Evolutionary conservation across 2,797 vertebrate species (phyloP), one percentile per base, ranked within the genome.

Genomic region (Ptychobarbus kaznakovi): DNA sequence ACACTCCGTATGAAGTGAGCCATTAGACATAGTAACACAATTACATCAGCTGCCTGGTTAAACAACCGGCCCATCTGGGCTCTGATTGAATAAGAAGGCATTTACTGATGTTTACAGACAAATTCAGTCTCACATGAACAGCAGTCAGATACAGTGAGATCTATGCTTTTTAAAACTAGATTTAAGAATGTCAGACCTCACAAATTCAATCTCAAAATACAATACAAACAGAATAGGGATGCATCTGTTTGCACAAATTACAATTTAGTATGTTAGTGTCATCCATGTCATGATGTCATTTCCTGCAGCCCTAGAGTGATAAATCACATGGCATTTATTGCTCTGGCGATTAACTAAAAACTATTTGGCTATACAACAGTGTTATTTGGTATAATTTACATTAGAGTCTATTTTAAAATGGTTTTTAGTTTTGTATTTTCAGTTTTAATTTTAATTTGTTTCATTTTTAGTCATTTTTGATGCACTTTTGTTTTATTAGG

Each of bases 11-110:
- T 63, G 56, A 73, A 74, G 32, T 42, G 32, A 90, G 84, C 78
- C 73, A 87, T 87, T 77, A 88, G 46, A 85, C 61, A 85, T 53
- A 63, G 18, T 85, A 85, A 91, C 86, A 58, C 70, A 88, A 89
- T 90, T 85, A 90, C 28, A 85, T 25, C 66, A 76, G 86, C 56
- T 68, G 79, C 44, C 69, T 65, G 68, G 58, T 87, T 63, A 82
- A 88, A 77, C 69, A 86, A 58, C 42, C 25, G 16, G 78, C 87
- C 79, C 84, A 87, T 91, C 88, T 85, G 88, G 81, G 75, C 49
- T 81, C 72, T 89, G 86, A 86, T 87, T 93, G 72, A 89, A 90
- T 69, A 44, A 83, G 56, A 53, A 75, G 40, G 85, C 46, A 63
- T 40, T 70, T 76, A 58, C 65, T 53, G 75, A 80, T 73, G 86